Evolutionary conservation across 2,888 invertebrate species (phyloP).

Genomic region (Cataglyphis livida): DNA sequence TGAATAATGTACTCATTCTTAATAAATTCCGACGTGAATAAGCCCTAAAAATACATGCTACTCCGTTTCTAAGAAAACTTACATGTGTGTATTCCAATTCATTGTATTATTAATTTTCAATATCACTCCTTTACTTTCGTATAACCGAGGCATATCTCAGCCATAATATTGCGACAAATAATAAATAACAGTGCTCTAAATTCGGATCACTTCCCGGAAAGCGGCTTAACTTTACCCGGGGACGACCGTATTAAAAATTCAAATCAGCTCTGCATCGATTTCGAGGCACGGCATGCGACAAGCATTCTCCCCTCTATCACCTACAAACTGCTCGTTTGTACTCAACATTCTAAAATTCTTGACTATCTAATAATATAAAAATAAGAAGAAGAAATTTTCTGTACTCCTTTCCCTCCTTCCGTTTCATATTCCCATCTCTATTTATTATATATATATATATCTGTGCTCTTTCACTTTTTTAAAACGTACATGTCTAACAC

Average conservation of each 20-base stretch:
- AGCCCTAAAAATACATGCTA: neutral
- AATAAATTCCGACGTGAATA: conserved; percentile 9
- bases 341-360: neutral
- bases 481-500: neutral
- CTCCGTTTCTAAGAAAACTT: conserved; percentile 1
- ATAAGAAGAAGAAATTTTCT: neutral
- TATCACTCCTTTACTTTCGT: neutral
- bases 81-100: neutral
- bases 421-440: neutral
- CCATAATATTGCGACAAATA: conserved; percentile 11
- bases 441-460: neutral
- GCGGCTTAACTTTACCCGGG: conserved; percentile 8
- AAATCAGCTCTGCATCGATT: conserved; percentile 47
- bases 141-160: neutral
- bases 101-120: conserved; percentile 35
- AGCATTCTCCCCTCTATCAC: neutral
- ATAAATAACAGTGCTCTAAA: conserved; percentile 43
- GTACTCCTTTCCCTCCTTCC: neutral
- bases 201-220: conserved; percentile 9
- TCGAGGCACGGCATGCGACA: conserved; percentile 29
- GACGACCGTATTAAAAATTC: conserved; percentile 40
- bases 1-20: neutral
- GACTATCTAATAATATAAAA: neutral
- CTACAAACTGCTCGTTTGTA: neutral
- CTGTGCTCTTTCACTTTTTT: neutral